Conservation (phyloP, 2,888 invertebrate species). For the Eupithecia vulgata region DNA sequence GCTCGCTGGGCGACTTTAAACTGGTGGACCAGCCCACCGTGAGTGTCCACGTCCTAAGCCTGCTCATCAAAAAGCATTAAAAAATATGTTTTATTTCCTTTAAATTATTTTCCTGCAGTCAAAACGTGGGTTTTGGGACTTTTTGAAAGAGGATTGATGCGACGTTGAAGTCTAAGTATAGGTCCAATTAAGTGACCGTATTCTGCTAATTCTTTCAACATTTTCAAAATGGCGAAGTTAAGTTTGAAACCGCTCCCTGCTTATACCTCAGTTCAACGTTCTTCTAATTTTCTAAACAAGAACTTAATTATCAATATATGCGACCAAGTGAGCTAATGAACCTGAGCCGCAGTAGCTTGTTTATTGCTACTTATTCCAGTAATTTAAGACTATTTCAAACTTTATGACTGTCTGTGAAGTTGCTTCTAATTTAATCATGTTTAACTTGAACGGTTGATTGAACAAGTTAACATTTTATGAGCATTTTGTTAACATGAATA, state of each 20-base stretch:
- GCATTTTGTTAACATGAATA: neutral
- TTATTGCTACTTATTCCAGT: constrained; percentile 24
- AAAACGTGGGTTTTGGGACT: no score
- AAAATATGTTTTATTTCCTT: no score
- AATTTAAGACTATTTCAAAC: constrained; percentile 22
- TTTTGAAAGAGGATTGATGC: no score
- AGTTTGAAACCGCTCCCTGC: neutral
- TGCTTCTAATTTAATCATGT: constrained; percentile 23
- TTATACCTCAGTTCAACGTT: neutral
- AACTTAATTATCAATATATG: constrained; percentile 25
- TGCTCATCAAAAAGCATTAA: no score
- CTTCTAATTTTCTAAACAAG: constrained; percentile 17
- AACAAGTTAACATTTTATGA: constrained; percentile 18
- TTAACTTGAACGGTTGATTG: constrained; percentile 19
- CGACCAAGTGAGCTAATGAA: constrained; percentile 25
- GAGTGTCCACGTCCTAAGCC: no score
- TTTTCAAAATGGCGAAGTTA: no score
- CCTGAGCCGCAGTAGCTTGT: constrained; percentile 26
- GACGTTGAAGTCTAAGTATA: no score
- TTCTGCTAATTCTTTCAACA: no score
- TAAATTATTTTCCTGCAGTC: no score
- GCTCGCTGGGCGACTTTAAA: no score
- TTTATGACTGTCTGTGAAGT: constrained; percentile 27
- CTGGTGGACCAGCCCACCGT: no score
- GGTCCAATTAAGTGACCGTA: no score